Conservation (phyloP, 1,140 invertebrate genomes). For the Bombus fervidus region DNA sequence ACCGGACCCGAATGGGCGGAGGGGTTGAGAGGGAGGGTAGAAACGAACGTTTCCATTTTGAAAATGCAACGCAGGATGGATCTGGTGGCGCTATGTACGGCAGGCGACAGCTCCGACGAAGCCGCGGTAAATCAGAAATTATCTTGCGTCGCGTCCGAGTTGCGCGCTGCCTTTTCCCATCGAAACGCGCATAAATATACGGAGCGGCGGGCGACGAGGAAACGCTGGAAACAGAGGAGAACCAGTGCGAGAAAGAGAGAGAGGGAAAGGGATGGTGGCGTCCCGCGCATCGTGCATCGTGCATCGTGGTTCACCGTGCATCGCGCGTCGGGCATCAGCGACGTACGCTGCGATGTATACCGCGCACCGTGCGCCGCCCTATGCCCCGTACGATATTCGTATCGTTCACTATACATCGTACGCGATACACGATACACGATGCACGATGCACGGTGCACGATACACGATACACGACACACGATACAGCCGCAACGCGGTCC, state of each 20-base stretch:
- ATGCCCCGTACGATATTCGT: background rate
- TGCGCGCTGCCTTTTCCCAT: slow-evolving; percentile 79
- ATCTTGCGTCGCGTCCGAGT: slow-evolving; percentile 77
- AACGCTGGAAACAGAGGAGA: background rate
- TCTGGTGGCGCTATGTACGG: slow-evolving; percentile 59
- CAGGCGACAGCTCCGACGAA: slow-evolving; percentile 55
- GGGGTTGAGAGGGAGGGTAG: background rate
- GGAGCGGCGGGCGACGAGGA: slow-evolving; percentile 6
- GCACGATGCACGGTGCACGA: background rate
- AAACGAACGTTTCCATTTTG: slow-evolving; percentile 76
- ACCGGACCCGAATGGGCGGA: background rate
- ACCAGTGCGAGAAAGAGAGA: background rate
- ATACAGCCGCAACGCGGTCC: background rate
- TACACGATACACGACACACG: background rate
- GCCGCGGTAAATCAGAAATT: slow-evolving; percentile 82
- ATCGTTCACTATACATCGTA: background rate
- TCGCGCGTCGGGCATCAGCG: background rate
- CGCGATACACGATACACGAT: background rate
- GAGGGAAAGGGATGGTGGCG: background rate
- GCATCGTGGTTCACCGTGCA: background rate
- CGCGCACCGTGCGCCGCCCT: background rate
- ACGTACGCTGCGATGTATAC: too few relatives aligned
- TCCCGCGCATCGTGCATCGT: slow-evolving; percentile 16
- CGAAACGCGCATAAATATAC: slow-evolving; percentile 79
- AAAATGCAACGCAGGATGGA: slow-evolving; percentile 71